phyloP scores from a whole-genome alignment of 2,888 invertebrate species.

The Drosophila monieri region DNA sequence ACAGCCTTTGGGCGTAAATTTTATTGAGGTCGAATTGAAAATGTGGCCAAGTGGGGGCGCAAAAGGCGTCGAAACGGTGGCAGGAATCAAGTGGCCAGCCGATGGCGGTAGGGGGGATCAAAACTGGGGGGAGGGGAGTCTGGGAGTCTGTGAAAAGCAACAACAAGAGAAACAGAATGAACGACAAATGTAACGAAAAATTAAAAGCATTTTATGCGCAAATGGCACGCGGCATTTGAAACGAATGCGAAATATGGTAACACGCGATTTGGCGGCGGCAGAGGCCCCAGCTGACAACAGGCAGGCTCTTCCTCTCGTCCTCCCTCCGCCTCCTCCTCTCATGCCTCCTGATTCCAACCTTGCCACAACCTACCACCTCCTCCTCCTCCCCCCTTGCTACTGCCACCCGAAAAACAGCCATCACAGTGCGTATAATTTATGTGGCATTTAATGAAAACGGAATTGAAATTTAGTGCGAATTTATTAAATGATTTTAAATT shows the following conservation, averaged over 20 bases:
- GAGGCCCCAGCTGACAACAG: conserved; percentile 25
- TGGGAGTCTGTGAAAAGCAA: conserved; percentile 20
- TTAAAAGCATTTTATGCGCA: conserved; percentile 77
- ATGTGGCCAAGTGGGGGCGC: conserved; percentile 57
- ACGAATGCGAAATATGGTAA: conserved; percentile 76
- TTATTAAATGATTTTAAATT: conserved; percentile 79
- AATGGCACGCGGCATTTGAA: conserved; percentile 72
- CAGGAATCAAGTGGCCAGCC: neutral
- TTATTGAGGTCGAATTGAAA: conserved; percentile 77
- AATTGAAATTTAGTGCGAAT: conserved; percentile 79
- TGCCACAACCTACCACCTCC: neutral
- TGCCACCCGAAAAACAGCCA: conserved; percentile 9
- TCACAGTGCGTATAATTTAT: conserved; percentile 73
- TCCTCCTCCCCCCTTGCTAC: neutral
- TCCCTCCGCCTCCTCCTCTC: neutral
- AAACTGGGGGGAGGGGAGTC: conserved; percentile 4
- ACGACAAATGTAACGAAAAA: conserved; percentile 71
- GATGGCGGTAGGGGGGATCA: too few species aligned
- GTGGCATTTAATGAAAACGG: conserved; percentile 80
- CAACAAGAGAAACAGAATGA: conserved; percentile 18
- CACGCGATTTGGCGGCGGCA: conserved; percentile 68
- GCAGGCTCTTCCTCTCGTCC: neutral
- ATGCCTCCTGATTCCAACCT: neutral
- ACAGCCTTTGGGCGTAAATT: conserved; percentile 58
- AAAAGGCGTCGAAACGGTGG: neutral